These are phyloP conservation scores for Ophioninae sp. DNA, from an alignment of 2,888 invertebrate genomes.

Conservation along the genomic window DNA sequence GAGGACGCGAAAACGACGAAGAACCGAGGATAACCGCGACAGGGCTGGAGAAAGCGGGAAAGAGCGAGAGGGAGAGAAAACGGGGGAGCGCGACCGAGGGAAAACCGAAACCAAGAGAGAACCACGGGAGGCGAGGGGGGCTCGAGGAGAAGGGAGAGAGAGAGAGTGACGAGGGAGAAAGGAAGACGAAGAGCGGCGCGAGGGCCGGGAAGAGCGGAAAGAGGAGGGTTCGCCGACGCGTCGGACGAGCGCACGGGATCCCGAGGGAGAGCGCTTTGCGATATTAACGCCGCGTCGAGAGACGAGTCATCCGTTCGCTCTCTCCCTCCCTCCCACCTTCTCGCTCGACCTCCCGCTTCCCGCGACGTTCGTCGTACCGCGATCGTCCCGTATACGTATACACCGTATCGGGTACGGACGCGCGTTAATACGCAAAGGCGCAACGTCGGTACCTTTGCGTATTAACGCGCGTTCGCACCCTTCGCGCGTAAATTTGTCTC, in stretches of 20 bases:
- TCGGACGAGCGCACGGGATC: conserved; percentile 40
- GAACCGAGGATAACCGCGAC: no score
- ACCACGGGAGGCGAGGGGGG: neutral
- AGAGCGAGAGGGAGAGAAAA: no score
- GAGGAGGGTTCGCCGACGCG: conserved; percentile 28
- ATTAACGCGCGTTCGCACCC: conserved; percentile 30
- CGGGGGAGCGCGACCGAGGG: no score
- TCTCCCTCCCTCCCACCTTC: neutral
- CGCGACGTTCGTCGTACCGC: neutral
- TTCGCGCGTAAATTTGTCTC: neutral
- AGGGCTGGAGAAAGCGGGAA: no score
- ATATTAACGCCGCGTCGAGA: conserved; percentile 57
- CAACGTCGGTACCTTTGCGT: conserved; percentile 34
- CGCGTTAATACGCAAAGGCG: no score
- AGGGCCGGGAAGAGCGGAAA: neutral
- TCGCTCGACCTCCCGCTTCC: neutral
- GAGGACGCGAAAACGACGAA: no score
- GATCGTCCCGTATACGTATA: neutral
- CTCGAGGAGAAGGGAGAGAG: neutral
- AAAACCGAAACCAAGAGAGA: no score
- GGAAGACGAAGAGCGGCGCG: neutral
- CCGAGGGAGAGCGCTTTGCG: conserved; percentile 52
- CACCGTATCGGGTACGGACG: no score
- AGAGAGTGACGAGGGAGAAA: neutral
- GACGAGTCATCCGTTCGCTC: conserved; percentile 41